Conservation (phyloP, 2,113 vertebrate genomes). For the Hemibates koningsi region DNA sequence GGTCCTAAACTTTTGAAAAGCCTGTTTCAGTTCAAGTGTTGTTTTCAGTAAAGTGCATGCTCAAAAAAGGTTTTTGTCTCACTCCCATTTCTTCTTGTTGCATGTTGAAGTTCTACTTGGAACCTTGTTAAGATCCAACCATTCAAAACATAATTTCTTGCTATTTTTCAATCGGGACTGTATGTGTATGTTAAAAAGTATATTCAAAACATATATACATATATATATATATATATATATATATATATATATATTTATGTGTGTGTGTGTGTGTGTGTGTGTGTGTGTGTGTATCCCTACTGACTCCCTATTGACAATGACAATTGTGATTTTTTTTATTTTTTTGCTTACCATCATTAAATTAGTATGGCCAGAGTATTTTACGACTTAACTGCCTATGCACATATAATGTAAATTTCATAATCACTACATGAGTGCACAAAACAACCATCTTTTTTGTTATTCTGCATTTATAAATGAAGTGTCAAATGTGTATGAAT, state of each 20-base stretch:
- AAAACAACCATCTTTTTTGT: neutral
- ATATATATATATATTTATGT: fast-evolving
- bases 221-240: fast-evolving
- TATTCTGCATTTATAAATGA: neutral
- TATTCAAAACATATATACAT: no score
- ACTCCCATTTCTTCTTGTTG: neutral
- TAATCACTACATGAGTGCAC: neutral
- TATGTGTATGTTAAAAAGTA: neutral
- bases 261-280: no score
- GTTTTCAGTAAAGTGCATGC: neutral
- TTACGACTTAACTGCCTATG: neutral
- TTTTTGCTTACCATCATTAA: no score
- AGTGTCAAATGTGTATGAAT: neutral
- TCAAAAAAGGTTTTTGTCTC: neutral
- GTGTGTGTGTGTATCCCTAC: no score
- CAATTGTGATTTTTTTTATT: no score
- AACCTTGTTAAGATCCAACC: no score
- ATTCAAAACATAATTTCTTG: no score
- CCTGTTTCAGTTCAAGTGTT: neutral
- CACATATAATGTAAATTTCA: neutral
- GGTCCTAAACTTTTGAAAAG: neutral
- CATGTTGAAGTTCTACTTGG: no score
- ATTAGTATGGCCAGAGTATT: no score
- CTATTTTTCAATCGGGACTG: no score
- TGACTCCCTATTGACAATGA: no score